Evolutionary conservation across 1,140 invertebrate genomes (phyloP).

Genomic region (Paramacrobiotus metropolitanus): DNA sequence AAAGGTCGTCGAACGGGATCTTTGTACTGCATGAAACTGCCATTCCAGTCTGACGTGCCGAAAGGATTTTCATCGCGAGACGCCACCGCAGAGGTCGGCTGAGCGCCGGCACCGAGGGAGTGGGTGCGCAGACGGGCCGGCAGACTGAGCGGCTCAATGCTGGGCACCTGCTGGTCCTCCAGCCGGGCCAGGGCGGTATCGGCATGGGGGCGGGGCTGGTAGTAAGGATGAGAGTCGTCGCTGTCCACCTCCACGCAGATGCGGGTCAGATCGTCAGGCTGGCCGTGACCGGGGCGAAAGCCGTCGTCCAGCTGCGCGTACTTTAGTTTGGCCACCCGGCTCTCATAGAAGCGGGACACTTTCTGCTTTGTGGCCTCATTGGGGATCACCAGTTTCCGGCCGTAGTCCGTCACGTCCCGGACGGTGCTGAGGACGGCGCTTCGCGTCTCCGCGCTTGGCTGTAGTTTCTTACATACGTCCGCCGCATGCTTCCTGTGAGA

Average conservation of each 20-base stretch:
- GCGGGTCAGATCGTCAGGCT: background rate
- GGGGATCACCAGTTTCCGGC: background rate
- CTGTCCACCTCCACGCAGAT: background rate
- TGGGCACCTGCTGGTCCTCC: background rate
- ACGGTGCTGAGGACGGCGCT: background rate
- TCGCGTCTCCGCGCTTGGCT: background rate
- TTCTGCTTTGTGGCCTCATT: conserved; percentile 4
- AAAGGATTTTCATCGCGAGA: no score
- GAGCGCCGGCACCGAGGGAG: background rate
- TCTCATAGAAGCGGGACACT: conserved; percentile 1
- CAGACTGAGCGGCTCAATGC: background rate
- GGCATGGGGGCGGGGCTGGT: background rate
- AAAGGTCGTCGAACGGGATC: no score
- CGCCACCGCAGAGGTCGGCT: background rate
- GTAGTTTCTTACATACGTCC: background rate
- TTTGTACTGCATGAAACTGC: background rate
- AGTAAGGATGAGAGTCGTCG: background rate
- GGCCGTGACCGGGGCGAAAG: background rate
- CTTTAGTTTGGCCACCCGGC: conserved; percentile 1
- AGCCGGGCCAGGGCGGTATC: background rate
- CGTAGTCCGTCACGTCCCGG: background rate
- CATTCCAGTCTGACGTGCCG: background rate
- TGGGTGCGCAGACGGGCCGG: background rate
- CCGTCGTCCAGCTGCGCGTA: background rate
- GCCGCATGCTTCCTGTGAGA: background rate